These are phyloP conservation scores for Helobdella robusta DNA, from an alignment of 2,888 invertebrate species.

Conservation along the genomic window DNA sequence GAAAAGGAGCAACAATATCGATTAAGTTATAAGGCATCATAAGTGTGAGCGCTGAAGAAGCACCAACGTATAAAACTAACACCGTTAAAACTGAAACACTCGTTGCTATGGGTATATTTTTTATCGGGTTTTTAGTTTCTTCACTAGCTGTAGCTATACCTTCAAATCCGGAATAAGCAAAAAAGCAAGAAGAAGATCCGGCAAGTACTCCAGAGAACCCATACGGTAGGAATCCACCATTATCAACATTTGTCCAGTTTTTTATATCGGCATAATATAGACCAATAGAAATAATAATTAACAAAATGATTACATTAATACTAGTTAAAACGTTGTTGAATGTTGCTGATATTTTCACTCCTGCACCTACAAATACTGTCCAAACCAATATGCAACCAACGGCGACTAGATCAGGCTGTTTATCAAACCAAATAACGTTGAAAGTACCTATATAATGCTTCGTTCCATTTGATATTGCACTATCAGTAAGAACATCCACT, in stretches of 20 bases:
- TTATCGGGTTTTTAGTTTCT: conserved; percentile 46
- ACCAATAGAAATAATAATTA: conserved; percentile 56
- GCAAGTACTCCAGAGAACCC: conserved; percentile 45
- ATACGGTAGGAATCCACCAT: conserved; percentile 42
- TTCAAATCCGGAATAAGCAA: conserved; percentile 50
- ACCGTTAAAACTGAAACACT: conserved; percentile 40
- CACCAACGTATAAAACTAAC: conserved; percentile 42
- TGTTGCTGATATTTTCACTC: conserved; percentile 43
- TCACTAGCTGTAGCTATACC: conserved; percentile 49
- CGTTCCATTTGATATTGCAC: conserved; percentile 39
- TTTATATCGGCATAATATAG: conserved; percentile 68
- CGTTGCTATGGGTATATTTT: conserved; percentile 48
- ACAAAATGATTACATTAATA: conserved; percentile 45
- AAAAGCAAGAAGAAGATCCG: conserved; percentile 49
- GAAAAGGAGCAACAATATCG: conserved; percentile 41
- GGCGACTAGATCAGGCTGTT: conserved; percentile 48
- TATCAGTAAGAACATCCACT: conserved; percentile 41
- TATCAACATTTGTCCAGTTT: conserved; percentile 62
- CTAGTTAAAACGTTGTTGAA: conserved; percentile 47
- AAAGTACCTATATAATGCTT: conserved; percentile 35
- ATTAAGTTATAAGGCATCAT: conserved; percentile 42
- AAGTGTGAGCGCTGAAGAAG: conserved; percentile 42
- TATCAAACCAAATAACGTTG: too few species aligned
- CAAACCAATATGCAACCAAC: conserved; percentile 51
- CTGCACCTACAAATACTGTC: conserved; percentile 31